Base-by-base conservation (phyloP, 1,140 invertebrate species). In the Theocolax elegans region DNA sequence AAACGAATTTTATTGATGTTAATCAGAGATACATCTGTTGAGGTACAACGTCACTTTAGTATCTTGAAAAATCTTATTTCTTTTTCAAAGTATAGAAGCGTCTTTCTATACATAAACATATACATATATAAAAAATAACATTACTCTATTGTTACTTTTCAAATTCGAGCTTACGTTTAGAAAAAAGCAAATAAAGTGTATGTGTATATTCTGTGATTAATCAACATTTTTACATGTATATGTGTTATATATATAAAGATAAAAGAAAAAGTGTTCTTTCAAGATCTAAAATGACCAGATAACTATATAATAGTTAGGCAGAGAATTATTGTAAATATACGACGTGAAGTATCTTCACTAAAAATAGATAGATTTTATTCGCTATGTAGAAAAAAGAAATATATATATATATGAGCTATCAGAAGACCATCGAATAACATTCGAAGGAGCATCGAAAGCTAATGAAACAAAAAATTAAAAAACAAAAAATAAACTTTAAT, bases 1-100 rank as follows among this genome's bases (percentile, higher is more conserved):
- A 40, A 69, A 71, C 68, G 60, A 71, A 70, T 70, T 70, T 64
- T 64, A 62, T 69, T 8, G 4, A 69, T 62, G 49, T 62, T 48
- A 19, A 21, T 29, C 3, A 58, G 12, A 17, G 35, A n/a, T n/a
- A n/a, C n/a, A 35, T 40, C 19, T 56, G 38, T 23, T 13, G 23
- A 62, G 38, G 23, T 31, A 21, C 17, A 44, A 49, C 19, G 13
- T 12, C 15, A 56, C 17, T 44, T 56, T 66, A 46, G 17, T 56
- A 48, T 58, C 25, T 13, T n/a, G n/a, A n/a, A n/a, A n/a, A n/a
- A n/a, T n/a, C n/a, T n/a, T n/a, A n/a, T n/a, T n/a, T n/a, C n/a
- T n/a, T n/a, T n/a, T n/a, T n/a, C n/a, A n/a, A n/a, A n/a, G n/a
- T n/a, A n/a, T n/a, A n/a, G n/a, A n/a, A n/a, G n/a, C n/a, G n/a